A percentile compares a stretch with the other conserved stretches of the same genome.
These are phyloP conservation scores for Hydrozoanthus gracilis DNA, from an alignment of 92 coral and sea anemone species.

Conservation along the genomic window DNA sequence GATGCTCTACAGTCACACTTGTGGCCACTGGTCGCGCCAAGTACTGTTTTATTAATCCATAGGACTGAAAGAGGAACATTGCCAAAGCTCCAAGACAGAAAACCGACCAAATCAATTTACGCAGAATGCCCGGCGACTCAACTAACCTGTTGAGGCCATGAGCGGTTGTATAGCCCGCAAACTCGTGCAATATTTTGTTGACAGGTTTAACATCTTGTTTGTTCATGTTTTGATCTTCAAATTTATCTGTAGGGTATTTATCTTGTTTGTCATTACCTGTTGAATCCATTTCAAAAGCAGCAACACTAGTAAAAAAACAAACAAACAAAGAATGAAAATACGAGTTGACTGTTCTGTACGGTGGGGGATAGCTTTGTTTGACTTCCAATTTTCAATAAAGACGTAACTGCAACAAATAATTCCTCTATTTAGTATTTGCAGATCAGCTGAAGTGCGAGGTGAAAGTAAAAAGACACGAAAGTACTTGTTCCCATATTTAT, in stretches of 20 bases:
- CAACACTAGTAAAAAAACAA: too few relatives aligned
- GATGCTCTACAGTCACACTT: not conserved
- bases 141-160: not conserved
- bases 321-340: too few relatives aligned
- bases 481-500: too few relatives aligned
- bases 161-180: not conserved
- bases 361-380: too few relatives aligned
- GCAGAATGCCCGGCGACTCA: not conserved
- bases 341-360: too few relatives aligned
- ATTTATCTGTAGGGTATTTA: not conserved
- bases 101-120: not conserved
- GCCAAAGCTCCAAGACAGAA: not conserved
- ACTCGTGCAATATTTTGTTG: not conserved
- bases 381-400: too few relatives aligned
- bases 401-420: too few relatives aligned
- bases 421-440: too few relatives aligned
- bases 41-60: not conserved
- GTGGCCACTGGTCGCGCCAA: not conserved
- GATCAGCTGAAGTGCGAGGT: too few relatives aligned
- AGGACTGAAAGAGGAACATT: not conserved
- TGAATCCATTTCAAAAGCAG: too few relatives aligned
- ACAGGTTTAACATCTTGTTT: not conserved
- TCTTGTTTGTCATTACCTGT: too few relatives aligned
- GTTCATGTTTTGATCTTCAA: not conserved
- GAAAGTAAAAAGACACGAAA: too few relatives aligned